A percentile compares a stretch with the other conserved stretches of the same genome.
These are phyloP conservation scores for Dreissena polymorpha DNA, from an alignment of 1,140 invertebrate genomes.

Conservation along the genomic window DNA sequence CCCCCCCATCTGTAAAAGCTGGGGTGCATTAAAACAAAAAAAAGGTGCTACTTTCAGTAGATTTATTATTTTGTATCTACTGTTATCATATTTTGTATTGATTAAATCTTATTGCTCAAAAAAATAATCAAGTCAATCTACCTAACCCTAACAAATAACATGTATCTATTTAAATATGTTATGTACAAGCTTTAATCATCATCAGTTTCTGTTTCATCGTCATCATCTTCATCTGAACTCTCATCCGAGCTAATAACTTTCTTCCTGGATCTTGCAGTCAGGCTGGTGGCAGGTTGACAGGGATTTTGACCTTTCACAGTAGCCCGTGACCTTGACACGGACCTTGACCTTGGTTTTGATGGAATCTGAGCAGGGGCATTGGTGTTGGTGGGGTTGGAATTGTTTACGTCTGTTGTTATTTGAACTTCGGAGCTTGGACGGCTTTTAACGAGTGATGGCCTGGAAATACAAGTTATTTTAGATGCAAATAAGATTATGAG, in stretches of 20 bases:
- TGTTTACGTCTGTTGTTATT: constrained; percentile 4
- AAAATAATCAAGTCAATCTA: no score
- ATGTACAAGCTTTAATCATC: constrained; percentile 11
- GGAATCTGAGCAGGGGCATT: constrained; percentile 8
- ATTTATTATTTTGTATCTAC: no score
- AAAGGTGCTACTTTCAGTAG: no score
- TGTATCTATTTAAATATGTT: no score
- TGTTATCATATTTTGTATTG: no score
- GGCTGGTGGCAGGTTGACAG: background rate
- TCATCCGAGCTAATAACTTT: constrained; percentile 41
- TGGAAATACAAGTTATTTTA: background rate
- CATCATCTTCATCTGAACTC: constrained; percentile 35
- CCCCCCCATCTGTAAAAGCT: no score
- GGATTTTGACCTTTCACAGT: constrained; percentile 14
- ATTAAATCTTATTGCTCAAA: no score
- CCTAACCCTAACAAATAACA: no score
- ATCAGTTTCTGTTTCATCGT: constrained; percentile 23
- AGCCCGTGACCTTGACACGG: constrained; percentile 36
- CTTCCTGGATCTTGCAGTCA: constrained; percentile 17
- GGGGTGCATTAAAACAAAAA: no score
- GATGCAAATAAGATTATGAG: no score
- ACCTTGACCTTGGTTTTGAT: constrained; percentile 31
- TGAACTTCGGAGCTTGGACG: background rate
- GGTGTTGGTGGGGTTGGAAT: constrained; percentile 24
- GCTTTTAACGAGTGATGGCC: background rate